These are phyloP conservation scores for Catocala fraxini DNA, from an alignment of 2,888 invertebrate species.

Conservation along the genomic window DNA sequence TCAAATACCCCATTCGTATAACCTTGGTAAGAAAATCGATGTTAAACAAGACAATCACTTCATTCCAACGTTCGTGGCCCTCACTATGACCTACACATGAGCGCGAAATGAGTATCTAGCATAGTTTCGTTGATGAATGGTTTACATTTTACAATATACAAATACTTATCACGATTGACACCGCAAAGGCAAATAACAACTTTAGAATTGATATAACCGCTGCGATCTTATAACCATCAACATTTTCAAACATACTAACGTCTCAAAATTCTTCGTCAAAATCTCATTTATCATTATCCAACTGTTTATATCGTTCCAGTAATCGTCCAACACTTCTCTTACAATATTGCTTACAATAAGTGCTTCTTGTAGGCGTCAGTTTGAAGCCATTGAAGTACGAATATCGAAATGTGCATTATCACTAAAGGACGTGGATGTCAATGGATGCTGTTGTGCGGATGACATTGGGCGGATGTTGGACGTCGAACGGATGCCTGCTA, in stretches of 20 bases:
- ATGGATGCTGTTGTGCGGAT: constrained; percentile 51
- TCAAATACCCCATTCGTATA: too few relatives aligned
- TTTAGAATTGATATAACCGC: constrained; percentile 34
- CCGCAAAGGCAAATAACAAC: constrained; percentile 43
- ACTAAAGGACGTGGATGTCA: constrained; percentile 50
- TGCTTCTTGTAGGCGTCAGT: constrained; percentile 20
- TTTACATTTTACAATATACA: constrained; percentile 22
- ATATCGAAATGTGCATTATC: constrained; percentile 14
- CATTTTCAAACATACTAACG: constrained; percentile 23
- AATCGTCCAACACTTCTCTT: constrained; percentile 24
- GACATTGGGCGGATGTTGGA: constrained; percentile 67
- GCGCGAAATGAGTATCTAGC: constrained; percentile 27
- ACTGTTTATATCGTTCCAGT: neutral
- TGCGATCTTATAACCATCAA: constrained; percentile 27
- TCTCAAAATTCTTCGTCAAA: constrained; percentile 30
- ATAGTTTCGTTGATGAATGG: constrained; percentile 45
- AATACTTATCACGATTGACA: constrained; percentile 35
- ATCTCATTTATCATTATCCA: constrained; percentile 11
- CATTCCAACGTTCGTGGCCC: neutral
- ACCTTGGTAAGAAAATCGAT: too few relatives aligned
- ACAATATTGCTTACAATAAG: constrained; percentile 27
- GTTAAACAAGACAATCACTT: constrained; percentile 6
- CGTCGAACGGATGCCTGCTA: constrained; percentile 69
- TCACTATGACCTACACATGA: constrained; percentile 8
- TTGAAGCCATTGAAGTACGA: constrained; percentile 35